Conservation (phyloP, 2,113 vertebrate species). For the Caretta caretta region DNA sequence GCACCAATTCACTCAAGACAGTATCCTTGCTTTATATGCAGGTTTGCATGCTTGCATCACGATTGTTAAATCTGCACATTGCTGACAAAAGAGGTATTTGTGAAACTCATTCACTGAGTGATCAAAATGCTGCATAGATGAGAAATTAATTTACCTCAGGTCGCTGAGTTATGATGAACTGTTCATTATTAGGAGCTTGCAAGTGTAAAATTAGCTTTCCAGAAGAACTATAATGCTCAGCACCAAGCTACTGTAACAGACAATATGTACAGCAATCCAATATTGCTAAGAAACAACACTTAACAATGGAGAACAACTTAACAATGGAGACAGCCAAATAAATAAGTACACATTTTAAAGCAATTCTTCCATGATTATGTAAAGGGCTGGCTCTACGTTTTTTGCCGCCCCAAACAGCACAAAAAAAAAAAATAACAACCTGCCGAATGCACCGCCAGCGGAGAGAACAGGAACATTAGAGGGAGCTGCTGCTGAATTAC, state of each 20-base stretch:
- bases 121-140: not conserved
- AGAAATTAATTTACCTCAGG: constrained; percentile 11
- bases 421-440: too few species aligned
- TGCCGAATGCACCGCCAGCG: too few species aligned
- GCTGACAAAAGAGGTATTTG: not conserved
- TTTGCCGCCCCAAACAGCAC: too few species aligned
- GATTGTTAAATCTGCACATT: not conserved
- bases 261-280: not conserved
- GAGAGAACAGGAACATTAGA: too few species aligned
- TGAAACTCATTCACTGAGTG: not conserved
- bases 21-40: not conserved
- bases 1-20: not conserved
- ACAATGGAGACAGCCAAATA: not conserved
- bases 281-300: not conserved
- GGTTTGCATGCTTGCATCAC: not conserved
- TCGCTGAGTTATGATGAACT: not conserved
- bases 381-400: not conserved
- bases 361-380: not conserved
- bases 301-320: not conserved
- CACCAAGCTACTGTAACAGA: not conserved
- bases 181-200: constrained; percentile 4
- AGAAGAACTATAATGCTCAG: not conserved
- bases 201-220: constrained; percentile 15
- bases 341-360: not conserved
- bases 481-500: too few species aligned